These are phyloP conservation scores for Rotaria magnacalcarata DNA, from an alignment of 2,888 invertebrate genomes.

Conservation along the genomic window DNA sequence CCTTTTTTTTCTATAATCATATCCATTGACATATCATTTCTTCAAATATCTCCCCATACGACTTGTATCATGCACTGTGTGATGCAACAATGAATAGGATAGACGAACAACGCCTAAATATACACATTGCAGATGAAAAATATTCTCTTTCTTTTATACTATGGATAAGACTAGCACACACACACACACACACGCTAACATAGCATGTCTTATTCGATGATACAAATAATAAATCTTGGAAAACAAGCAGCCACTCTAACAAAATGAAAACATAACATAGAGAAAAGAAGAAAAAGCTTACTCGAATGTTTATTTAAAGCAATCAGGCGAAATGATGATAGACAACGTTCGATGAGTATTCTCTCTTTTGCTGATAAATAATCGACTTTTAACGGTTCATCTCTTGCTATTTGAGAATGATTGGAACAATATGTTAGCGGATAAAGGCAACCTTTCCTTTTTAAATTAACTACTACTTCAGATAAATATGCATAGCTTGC, in stretches of 20 bases:
- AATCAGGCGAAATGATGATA: background rate
- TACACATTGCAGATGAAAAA: slow-evolving; percentile 5
- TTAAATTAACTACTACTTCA: background rate
- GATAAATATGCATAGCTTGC: no score
- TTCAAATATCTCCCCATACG: slow-evolving; percentile 17
- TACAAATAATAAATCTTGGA: slow-evolving; percentile 14
- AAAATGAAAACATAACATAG: slow-evolving; percentile 23
- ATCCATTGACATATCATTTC: slow-evolving; percentile 22
- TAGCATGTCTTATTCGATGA: background rate
- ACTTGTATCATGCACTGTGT: background rate
- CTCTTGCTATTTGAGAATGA: slow-evolving; percentile 13
- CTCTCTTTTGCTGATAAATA: slow-evolving; percentile 1
- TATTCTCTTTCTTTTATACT: background rate
- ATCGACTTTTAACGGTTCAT: slow-evolving; percentile 17
- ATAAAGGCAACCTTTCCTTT: background rate
- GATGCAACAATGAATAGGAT: slow-evolving; percentile 1
- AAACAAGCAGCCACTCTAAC: background rate
- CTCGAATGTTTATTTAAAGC: background rate
- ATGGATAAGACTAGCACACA: background rate
- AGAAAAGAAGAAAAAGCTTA: background rate
- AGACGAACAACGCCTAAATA: background rate
- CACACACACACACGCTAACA: background rate
- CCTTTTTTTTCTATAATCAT: slow-evolving; percentile 8
- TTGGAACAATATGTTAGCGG: slow-evolving; percentile 3
- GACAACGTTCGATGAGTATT: background rate